A percentile compares a stretch with the other conserved stretches of the same genome.
phyloP scores from a whole-genome alignment of 2,888 invertebrate species.

The Hymenopus coronatus region DNA sequence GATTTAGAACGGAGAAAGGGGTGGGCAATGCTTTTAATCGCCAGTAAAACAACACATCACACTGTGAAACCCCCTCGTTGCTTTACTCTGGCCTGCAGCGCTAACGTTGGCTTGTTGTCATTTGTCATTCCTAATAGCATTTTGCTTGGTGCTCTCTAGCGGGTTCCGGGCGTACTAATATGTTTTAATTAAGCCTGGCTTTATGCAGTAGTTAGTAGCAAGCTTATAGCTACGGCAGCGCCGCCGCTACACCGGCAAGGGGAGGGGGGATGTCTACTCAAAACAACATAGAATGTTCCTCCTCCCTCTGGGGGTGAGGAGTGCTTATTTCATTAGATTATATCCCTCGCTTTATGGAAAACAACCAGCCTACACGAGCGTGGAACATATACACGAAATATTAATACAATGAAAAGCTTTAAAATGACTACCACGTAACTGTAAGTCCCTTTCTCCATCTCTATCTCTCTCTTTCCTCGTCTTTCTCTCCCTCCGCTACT shows the following conservation, averaged over 20 bases:
- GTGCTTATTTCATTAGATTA: slow-evolving; percentile 34
- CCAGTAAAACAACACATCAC: slow-evolving; percentile 30
- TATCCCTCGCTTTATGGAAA: slow-evolving; percentile 25
- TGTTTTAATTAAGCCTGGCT: slow-evolving; percentile 36
- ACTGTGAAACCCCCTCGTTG: neutral
- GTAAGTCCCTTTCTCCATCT: slow-evolving; percentile 11
- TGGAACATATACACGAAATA: slow-evolving; percentile 23
- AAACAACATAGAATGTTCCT: slow-evolving; percentile 40
- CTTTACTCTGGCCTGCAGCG: slow-evolving; percentile 17
- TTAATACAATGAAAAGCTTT: slow-evolving; percentile 31
- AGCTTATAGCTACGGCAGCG: slow-evolving; percentile 25
- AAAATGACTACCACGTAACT: slow-evolving; percentile 30
- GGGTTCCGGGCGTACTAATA: slow-evolving; percentile 33
- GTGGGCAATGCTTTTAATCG: slow-evolving; percentile 27
- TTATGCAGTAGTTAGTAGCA: slow-evolving; percentile 34
- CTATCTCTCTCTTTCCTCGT: neutral
- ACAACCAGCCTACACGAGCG: slow-evolving; percentile 7
- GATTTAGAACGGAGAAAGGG: neutral
- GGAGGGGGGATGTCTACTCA: slow-evolving; percentile 36
- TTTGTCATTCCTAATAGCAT: slow-evolving; percentile 35
- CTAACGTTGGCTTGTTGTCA: slow-evolving; percentile 29
- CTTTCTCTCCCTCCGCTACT: slow-evolving; percentile 1
- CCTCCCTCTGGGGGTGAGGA: slow-evolving; percentile 29
- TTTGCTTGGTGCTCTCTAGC: slow-evolving; percentile 32
- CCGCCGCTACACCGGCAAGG: neutral